phyloP scores from a whole-genome alignment of 2,113 vertebrate genomes.

The Irena cyanogastra region DNA sequence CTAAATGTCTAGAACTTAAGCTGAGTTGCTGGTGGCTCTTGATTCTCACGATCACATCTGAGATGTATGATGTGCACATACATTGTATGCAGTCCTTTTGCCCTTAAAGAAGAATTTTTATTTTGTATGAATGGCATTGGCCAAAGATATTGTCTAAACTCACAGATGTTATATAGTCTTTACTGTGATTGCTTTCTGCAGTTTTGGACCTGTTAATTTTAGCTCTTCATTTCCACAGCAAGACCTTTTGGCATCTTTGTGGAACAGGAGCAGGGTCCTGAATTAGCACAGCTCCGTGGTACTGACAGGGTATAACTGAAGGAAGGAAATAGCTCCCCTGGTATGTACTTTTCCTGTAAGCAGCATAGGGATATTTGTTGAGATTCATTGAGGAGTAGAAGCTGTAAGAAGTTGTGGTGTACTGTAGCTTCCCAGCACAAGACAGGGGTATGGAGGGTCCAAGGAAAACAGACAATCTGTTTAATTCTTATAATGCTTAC shows the following conservation, averaged over 20 bases:
- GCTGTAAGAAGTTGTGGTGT: background rate
- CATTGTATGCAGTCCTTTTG: background rate
- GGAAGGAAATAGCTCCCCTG: constrained; percentile 52
- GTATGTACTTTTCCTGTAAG: background rate
- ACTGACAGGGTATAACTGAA: background rate
- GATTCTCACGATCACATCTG: background rate
- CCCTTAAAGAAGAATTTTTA: background rate
- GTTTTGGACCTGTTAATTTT: constrained; percentile 43
- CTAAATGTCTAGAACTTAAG: background rate
- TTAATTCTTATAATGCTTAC: background rate
- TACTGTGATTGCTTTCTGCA: background rate
- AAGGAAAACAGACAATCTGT: background rate
- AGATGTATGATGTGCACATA: too few relatives aligned
- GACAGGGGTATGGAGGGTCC: background rate
- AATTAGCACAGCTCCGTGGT: constrained; percentile 34
- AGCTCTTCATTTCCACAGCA: background rate
- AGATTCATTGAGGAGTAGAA: background rate
- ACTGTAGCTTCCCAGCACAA: background rate
- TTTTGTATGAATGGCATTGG: background rate
- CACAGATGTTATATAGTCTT: background rate
- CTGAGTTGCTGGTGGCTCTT: background rate
- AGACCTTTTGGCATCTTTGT: constrained; percentile 50
- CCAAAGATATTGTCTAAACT: background rate
- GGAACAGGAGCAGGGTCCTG: constrained; percentile 42
- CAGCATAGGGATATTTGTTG: background rate